phyloP scores from a whole-genome alignment of 2,113 vertebrate genomes.

The Dicentrarchus labrax region DNA sequence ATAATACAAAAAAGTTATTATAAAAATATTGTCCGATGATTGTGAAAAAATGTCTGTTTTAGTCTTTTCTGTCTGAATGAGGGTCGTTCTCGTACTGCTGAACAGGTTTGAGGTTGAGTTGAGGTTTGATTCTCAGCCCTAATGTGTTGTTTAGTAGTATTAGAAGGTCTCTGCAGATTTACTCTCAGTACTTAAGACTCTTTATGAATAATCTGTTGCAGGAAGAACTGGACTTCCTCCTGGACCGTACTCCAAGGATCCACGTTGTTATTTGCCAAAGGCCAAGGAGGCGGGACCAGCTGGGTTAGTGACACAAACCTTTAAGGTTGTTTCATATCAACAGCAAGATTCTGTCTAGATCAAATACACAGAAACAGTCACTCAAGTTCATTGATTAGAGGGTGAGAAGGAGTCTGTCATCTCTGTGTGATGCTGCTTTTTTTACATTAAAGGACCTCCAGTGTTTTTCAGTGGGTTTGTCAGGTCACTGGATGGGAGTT shows the following conservation, averaged over 20 bases:
- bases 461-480: not conserved
- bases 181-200: not conserved
- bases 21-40: not conserved
- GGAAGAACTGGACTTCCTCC: constrained; percentile 96
- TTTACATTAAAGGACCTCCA: not conserved
- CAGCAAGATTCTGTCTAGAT: not conserved
- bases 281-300: constrained; percentile 92
- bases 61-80: not conserved
- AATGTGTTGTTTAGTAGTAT: not conserved
- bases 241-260: constrained; percentile 94
- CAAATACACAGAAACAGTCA: not conserved
- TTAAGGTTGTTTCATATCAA: not conserved
- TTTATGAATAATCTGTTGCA: constrained; percentile 73
- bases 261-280: constrained; percentile 92
- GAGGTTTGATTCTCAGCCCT: not conserved
- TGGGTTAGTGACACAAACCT: constrained; percentile 89
- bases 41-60: not conserved
- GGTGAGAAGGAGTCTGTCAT: not conserved
- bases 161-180: not conserved
- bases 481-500: not conserved
- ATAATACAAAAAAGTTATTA: not conserved
- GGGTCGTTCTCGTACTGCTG: not conserved
- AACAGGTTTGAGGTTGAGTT: no score
- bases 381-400: not conserved
- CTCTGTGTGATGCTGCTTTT: not conserved